phyloP scores from a whole-genome alignment of 2,888 invertebrate species.

The Lacanobia wlatinum region DNA sequence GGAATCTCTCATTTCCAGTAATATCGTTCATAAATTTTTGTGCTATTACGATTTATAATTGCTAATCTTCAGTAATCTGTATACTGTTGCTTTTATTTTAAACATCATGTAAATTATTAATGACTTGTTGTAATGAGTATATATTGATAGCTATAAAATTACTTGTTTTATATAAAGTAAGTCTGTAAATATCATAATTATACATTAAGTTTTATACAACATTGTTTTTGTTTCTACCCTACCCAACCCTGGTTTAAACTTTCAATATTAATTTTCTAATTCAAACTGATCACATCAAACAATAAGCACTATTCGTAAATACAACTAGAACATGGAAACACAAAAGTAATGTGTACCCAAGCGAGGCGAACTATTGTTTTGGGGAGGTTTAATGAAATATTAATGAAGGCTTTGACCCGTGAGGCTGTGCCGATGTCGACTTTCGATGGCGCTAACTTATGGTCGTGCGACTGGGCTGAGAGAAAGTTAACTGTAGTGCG shows the following conservation, averaged over 20 bases:
- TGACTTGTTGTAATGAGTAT: conserved; percentile 90
- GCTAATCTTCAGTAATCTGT: conserved; percentile 85
- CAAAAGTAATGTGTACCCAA: conserved; percentile 31
- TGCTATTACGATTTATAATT: conserved; percentile 85
- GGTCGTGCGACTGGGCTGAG: conserved; percentile 80
- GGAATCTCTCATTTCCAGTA: conserved; percentile 89
- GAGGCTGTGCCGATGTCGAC: conserved; percentile 81
- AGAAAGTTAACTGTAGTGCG: conserved; percentile 91
- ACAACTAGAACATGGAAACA: conserved; percentile 14
- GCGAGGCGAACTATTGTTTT: conserved; percentile 48
- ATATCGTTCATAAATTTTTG: conserved; percentile 83
- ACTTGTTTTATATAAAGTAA: conserved; percentile 90
- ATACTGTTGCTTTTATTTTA: conserved; percentile 89
- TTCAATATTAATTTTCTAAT: background rate
- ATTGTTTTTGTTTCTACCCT: conserved; percentile 86
- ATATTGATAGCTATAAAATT: conserved; percentile 90
- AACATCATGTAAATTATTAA: conserved; percentile 89
- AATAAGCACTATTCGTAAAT: background rate
- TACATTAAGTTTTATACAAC: conserved; percentile 90
- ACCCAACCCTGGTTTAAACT: conserved; percentile 52
- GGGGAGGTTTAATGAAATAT: conserved; percentile 69
- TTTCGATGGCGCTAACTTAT: conserved; percentile 88
- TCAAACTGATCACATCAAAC: conserved; percentile 1
- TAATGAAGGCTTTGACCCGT: conserved; percentile 86
- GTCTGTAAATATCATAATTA: conserved; percentile 91